Evolutionary conservation across 2,113 vertebrate species (phyloP).

Genomic region (Lepus timidus): DNA sequence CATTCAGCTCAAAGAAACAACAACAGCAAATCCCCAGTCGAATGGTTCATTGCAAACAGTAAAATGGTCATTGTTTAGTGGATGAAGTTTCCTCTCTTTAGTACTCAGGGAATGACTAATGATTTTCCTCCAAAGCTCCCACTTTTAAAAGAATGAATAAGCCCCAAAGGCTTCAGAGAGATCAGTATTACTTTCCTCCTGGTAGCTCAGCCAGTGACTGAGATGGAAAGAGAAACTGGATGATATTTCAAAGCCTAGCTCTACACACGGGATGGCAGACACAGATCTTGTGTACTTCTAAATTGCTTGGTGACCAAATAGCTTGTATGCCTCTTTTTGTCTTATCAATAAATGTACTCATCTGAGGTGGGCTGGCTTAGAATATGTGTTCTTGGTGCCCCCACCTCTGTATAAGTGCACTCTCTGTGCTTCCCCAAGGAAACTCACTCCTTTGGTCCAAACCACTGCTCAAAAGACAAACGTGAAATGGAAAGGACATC

Average conservation of each 20-base stretch:
- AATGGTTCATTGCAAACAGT: constrained; percentile 72
- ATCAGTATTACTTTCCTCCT: constrained; percentile 77
- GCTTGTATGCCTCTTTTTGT: constrained; percentile 28
- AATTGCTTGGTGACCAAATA: neutral
- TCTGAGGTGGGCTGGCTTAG: neutral
- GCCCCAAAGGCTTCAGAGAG: constrained; percentile 74
- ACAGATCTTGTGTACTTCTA: neutral
- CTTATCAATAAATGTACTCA: constrained; percentile 9
- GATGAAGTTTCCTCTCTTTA: constrained; percentile 64
- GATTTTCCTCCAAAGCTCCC: constrained; percentile 70
- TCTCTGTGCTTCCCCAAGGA: neutral
- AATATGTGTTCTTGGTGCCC: neutral
- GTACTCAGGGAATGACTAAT: constrained; percentile 73
- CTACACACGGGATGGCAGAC: constrained; percentile 15
- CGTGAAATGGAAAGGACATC: neutral
- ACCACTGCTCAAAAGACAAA: neutral
- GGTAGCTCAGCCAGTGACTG: constrained; percentile 66
- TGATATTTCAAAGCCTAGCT: constrained; percentile 71
- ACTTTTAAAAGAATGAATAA: constrained; percentile 80
- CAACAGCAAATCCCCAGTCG: constrained; percentile 63
- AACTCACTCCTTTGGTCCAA: accelerated
- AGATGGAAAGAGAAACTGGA: constrained; percentile 61
- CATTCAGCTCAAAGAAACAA: constrained; percentile 79
- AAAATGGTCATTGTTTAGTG: constrained; percentile 77
- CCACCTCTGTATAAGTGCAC: neutral